A percentile compares a stretch with the other conserved stretches of the same genome.
Conservation (phyloP, 2,113 vertebrate species). For the Pseudolaguvia tuberculata region DNA sequence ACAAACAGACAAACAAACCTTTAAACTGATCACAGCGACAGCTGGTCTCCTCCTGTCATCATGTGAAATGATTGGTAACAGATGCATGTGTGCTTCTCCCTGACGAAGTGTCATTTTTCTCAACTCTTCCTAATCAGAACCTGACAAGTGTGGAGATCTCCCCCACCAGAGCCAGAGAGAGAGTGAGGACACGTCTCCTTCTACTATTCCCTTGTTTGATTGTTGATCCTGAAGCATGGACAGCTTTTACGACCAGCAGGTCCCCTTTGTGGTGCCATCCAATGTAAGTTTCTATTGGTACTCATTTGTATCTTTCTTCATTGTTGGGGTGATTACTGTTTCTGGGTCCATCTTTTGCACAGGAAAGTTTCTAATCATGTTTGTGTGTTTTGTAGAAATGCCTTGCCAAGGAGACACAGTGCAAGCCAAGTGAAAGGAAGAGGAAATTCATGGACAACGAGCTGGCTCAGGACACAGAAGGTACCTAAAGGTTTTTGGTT, state of each 20-base stretch:
- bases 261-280: constrained; percentile 75
- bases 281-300: constrained; percentile 65
- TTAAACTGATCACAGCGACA: constrained; percentile 43
- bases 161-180: not conserved
- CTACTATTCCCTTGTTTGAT: not conserved
- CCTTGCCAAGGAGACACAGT: constrained; percentile 67
- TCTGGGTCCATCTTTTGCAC: too few relatives aligned
- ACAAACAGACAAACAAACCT: constrained; percentile 29
- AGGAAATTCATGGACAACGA: constrained; percentile 81
- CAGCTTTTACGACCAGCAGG: constrained; percentile 83
- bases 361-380: not conserved
- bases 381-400: constrained; percentile 50
- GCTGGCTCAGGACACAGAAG: constrained; percentile 83
- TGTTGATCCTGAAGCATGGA: constrained; percentile 66
- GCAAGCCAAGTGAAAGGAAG: constrained; percentile 72
- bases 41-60: constrained; percentile 25
- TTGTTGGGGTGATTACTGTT: not conserved
- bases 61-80: constrained; percentile 36
- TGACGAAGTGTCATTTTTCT: constrained; percentile 45
- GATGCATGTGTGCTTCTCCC: constrained; percentile 31
- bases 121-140: constrained; percentile 23
- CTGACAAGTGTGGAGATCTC: constrained; percentile 29
- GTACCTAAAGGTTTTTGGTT: constrained; percentile 66
- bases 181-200: not conserved
- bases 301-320: not conserved